A percentile compares a stretch with the other conserved stretches of the same genome.
These are phyloP conservation scores for Chionoecetes opilio DNA, from an alignment of 1,140 invertebrate species.

Conservation along the genomic window DNA sequence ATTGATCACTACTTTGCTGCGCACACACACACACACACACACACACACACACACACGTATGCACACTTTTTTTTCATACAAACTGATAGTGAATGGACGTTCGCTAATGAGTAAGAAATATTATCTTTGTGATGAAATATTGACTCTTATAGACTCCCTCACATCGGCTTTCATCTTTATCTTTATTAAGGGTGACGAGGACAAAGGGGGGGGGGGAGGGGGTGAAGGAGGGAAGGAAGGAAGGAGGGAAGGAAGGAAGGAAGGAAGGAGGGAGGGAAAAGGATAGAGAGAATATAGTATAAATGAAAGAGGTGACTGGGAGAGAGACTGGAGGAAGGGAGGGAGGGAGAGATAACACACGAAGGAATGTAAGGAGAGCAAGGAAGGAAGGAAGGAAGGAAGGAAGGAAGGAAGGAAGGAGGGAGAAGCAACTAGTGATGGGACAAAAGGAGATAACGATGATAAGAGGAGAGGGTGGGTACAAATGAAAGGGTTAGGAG, in stretches of 20 bases:
- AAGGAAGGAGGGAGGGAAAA: neutral
- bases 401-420: neutral
- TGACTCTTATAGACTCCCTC: neutral
- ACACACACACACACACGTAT: neutral
- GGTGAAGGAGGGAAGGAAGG: neutral
- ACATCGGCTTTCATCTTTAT: neutral
- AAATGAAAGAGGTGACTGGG: neutral
- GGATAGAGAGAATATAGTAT: neutral
- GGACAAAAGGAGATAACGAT: neutral
- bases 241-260: neutral
- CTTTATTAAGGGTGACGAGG: neutral
- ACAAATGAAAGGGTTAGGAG: neutral
- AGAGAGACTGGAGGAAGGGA: neutral
- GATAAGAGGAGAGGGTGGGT: neutral
- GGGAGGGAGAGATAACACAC: neutral
- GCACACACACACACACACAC: too few species aligned
- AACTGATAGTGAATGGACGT: neutral
- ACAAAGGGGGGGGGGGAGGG: too few species aligned
- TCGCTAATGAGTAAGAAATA: neutral
- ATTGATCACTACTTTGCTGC: neutral
- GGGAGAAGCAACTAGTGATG: neutral
- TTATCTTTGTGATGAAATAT: neutral
- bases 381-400: neutral
- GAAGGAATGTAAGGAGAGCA: neutral
- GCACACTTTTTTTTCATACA: neutral